Evolutionary conservation across 2,888 invertebrate genomes (phyloP).

Genomic region (Luffia ferchaultella): DNA sequence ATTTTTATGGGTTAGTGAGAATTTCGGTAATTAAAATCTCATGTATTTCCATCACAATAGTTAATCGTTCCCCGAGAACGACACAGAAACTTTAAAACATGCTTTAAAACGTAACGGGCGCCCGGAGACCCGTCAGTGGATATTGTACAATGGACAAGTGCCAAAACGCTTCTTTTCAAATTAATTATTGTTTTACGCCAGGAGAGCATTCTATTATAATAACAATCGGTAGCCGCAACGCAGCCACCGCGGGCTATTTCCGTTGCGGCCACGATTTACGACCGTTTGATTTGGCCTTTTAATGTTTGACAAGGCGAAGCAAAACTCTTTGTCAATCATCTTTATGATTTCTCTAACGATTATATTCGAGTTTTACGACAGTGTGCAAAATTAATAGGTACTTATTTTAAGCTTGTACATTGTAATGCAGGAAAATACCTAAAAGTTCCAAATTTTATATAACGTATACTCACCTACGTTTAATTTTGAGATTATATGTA

Average conservation of each 20-base stretch:
- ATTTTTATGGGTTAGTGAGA: no score
- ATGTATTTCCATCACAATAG: no score
- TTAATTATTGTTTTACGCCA: constrained; percentile 61
- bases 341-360: constrained; percentile 15
- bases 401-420: neutral
- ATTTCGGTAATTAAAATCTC: no score
- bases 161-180: constrained; percentile 51
- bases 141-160: constrained; percentile 42
- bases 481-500: no score
- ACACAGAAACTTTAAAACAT: neutral
- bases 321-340: constrained; percentile 34
- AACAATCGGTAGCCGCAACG: constrained; percentile 30
- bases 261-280: constrained; percentile 40
- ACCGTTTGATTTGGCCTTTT: constrained; percentile 52
- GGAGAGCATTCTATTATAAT: constrained; percentile 55
- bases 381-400: constrained; percentile 8
- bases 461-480: no score
- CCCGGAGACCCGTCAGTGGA: constrained; percentile 16
- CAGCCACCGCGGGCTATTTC: constrained; percentile 25
- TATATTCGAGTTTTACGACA: constrained; percentile 13
- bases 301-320: constrained; percentile 40
- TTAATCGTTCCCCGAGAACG: neutral
- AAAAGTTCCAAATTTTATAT: no score
- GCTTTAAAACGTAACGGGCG: neutral
- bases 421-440: no score